Base-by-base conservation (phyloP, 1,140 invertebrate species). In the Euschistus heros region DNA sequence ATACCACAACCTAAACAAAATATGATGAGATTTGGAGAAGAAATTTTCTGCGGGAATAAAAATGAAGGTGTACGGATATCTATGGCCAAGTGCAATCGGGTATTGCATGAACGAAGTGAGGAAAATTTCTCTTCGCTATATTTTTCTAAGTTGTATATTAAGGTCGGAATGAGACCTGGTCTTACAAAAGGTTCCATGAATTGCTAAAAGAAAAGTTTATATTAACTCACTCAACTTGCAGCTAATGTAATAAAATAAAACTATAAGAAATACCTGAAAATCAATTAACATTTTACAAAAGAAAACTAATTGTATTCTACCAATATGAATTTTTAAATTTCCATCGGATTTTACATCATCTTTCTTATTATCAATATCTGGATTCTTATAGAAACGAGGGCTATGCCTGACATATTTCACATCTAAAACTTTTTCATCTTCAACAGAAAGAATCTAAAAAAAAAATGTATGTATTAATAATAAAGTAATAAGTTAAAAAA, bases 341-440 rank as follows among this genome's bases (percentile, higher is more conserved):
- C 86, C 86, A 75, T 88, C 83, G 1, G 82, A 81, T 70, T 82
- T 80, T 18, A 82, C 76, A 66, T 81, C 79, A 65, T 82, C 80
- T 44, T 71, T 71, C 44, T 74, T 73, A 4, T 72, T 74, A 59
- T 77, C 77, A 22, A 78, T 78, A 33, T 76, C 77, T 0, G 74
- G 68, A 57, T 74, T 75, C 68, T 77, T 77, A 70, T 82, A 80
- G 27, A 83, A 72, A 37, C 80, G 78, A 37, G 83, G 79, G 64
- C 82, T 84, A 37, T 86, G 80, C 50, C 85, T 78, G 0, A 88
- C 85, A 71, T 87, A 88, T 74, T 89, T 89, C 7, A 88, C 73
- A 70, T 90, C 86, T 66, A 88, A 79, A 0, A 89, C 82, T 74
- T 86, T 87, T 70, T 90, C 87, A 72, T 88, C 87, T 66, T 89